A percentile compares a stretch with the other conserved stretches of the same genome.
Evolutionary conservation across 2,113 vertebrate genomes (phyloP).

Genomic region (Empidonax traillii): DNA sequence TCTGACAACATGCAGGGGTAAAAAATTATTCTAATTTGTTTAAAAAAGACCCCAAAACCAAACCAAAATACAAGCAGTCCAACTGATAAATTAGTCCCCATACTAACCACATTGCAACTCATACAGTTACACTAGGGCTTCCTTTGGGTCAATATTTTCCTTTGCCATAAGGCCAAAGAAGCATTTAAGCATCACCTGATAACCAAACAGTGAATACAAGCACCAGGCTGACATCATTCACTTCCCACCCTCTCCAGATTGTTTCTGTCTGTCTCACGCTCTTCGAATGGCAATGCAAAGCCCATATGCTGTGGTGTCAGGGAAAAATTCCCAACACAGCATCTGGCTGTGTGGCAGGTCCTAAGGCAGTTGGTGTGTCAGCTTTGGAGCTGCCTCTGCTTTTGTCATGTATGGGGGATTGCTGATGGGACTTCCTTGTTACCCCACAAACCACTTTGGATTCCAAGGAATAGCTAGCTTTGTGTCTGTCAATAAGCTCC

Average conservation of each 20-base stretch:
- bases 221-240: neutral
- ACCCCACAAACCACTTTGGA: neutral
- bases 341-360: constrained; percentile 10
- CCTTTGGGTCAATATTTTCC: neutral
- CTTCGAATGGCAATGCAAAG: constrained; percentile 25
- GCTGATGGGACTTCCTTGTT: neutral
- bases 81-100: neutral
- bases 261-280: neutral
- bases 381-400: constrained; percentile 18
- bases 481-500: neutral
- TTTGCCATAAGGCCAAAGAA: neutral
- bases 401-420: neutral
- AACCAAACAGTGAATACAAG: neutral
- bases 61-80: neutral
- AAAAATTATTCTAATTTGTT: neutral
- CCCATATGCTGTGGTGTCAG: constrained; percentile 17
- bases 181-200: neutral
- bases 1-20: neutral
- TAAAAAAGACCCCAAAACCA: too few relatives aligned
- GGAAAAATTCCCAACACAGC: constrained; percentile 14
- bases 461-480: neutral
- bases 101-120: neutral
- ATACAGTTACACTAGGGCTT: neutral
- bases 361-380: neutral
- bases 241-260: constrained; percentile 1